These are phyloP conservation scores for Gasterosteus aculeatus DNA, from an alignment of 2,113 vertebrate species.

Conservation along the genomic window DNA sequence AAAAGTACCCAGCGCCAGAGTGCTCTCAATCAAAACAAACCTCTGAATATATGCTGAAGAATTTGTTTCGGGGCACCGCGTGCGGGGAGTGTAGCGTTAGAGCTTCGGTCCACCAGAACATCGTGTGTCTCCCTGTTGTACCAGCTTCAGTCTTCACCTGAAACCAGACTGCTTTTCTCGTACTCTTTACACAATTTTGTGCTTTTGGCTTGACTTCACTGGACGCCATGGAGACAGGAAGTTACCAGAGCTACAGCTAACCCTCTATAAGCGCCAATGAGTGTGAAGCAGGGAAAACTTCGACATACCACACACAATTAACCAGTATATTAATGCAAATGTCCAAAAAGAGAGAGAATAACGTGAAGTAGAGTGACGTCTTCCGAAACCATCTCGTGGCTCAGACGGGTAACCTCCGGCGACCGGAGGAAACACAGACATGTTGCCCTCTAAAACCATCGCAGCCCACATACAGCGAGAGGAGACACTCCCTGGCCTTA, in stretches of 20 bases:
- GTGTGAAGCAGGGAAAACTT: background rate
- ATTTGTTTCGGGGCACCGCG: background rate
- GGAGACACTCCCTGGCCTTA: constrained; percentile 2
- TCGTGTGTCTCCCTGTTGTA: background rate
- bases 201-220: constrained; percentile 22
- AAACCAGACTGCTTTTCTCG: background rate
- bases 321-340: background rate
- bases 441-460: constrained; percentile 26
- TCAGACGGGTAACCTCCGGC: constrained; percentile 42
- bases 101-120: constrained; percentile 4
- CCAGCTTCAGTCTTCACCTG: background rate
- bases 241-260: constrained; percentile 11
- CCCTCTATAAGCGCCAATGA: constrained; percentile 6
- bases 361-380: background rate
- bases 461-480: constrained; percentile 42
- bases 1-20: constrained; percentile 4
- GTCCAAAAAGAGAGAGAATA: background rate
- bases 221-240: background rate
- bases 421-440: constrained; percentile 49
- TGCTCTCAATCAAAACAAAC: constrained; percentile 41
- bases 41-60: constrained; percentile 23
- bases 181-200: background rate
- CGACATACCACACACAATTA: background rate
- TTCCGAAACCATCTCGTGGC: constrained; percentile 4
- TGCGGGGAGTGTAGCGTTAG: background rate